A percentile compares a stretch with the other conserved stretches of the same genome.
Evolutionary conservation across 1,140 invertebrate species (phyloP).

Genomic region (Nasonia vitripennis): DNA sequence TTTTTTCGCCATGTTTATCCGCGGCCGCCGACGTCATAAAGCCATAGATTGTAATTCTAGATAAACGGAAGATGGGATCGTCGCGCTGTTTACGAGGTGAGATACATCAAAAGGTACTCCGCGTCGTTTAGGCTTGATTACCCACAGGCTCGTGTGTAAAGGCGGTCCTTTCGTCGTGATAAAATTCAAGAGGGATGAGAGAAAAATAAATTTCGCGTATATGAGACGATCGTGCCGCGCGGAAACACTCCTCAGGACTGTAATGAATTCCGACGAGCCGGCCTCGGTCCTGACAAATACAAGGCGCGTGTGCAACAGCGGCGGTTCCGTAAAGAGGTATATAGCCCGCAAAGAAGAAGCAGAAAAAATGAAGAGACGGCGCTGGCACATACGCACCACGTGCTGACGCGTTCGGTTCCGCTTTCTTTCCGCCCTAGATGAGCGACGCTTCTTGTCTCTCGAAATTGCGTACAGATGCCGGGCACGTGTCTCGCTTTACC

Average conservation of each 20-base stretch:
- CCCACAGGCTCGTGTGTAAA: background rate
- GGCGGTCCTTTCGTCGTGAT: background rate
- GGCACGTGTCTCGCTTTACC: conserved; percentile 38
- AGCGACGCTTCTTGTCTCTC: conserved; percentile 17
- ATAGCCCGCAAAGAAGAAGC: background rate
- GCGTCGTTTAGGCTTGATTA: background rate
- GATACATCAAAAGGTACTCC: conserved; percentile 3
- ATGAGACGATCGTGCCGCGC: background rate
- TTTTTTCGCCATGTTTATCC: background rate
- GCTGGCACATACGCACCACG: background rate
- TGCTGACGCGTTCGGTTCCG: conserved; percentile 21
- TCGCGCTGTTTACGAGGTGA: background rate
- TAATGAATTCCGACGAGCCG: background rate
- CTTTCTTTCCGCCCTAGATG: conserved; percentile 22
- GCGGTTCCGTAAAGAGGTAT: background rate
- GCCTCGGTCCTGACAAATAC: conserved; percentile 21
- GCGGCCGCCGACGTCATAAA: background rate
- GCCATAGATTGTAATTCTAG: conserved; percentile 29
- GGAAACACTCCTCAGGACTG: too few relatives aligned
- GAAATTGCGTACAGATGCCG: conserved; percentile 27
- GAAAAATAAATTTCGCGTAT: background rate
- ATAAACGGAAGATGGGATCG: conserved; percentile 14
- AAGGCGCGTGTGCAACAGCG: background rate
- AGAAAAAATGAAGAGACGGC: background rate
- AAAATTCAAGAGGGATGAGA: background rate